These are phyloP conservation scores for Drosophila auraria DNA, from an alignment of 1,140 invertebrate genomes.

Conservation along the genomic window DNA sequence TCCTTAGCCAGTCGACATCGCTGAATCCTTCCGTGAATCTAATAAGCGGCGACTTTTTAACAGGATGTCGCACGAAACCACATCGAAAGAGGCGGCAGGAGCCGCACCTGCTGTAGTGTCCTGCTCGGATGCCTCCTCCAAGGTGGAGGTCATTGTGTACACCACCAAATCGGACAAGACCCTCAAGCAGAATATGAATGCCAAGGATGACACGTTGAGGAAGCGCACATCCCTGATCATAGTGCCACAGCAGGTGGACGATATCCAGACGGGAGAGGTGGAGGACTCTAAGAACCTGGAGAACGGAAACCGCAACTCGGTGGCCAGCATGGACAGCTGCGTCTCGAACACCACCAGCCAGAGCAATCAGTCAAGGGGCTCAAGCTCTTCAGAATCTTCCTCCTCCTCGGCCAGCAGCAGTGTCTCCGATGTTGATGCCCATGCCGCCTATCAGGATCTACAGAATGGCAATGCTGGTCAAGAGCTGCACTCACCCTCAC, in stretches of 20 bases:
- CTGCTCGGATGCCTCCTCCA: conserved; percentile 58
- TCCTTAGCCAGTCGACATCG: background rate
- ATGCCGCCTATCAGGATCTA: conserved; percentile 78
- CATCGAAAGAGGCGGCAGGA: background rate
- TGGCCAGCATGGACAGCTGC: conserved; percentile 82
- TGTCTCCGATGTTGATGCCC: conserved; percentile 66
- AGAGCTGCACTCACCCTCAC: conserved; percentile 14
- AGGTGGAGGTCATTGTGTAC: conserved; percentile 81
- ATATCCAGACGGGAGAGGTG: background rate
- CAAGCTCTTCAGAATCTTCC: conserved; percentile 16
- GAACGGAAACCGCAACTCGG: conserved; percentile 73
- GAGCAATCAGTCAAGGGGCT: conserved; percentile 57
- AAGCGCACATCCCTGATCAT: conserved; percentile 84
- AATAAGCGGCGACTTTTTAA: conserved; percentile 33
- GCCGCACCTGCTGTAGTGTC: conserved; percentile 2
- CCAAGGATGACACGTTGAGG: conserved; percentile 81
- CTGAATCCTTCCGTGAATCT: background rate
- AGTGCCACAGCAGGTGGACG: conserved; percentile 76
- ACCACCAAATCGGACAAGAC: conserved; percentile 83
- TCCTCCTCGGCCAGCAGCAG: conserved; percentile 31
- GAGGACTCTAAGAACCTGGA: conserved; percentile 14
- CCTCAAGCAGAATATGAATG: conserved; percentile 83
- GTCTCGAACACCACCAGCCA: conserved; percentile 69
- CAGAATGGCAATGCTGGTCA: conserved; percentile 74
- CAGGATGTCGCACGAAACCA: conserved; percentile 71